phyloP scores from a whole-genome alignment of 1,140 invertebrate genomes.

The Bombus vancouverensis region DNA sequence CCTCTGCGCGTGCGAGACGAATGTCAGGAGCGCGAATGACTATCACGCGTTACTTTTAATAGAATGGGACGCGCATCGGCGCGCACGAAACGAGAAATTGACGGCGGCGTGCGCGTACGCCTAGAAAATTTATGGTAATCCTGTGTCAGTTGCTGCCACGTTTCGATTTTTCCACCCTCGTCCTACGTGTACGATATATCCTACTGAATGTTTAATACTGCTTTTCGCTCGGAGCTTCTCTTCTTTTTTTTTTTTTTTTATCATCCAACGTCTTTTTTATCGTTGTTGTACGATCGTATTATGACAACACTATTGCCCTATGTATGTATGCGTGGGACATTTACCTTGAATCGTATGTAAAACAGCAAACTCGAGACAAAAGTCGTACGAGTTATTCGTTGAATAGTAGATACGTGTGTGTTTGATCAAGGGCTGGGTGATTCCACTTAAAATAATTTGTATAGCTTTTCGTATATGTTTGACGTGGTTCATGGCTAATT shows the following conservation, averaged over 20 bases:
- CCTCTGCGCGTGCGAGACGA: not conserved
- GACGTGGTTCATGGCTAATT: not conserved
- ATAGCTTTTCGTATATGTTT: slow-evolving; percentile 1
- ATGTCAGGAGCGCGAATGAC: not conserved
- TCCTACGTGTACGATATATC: not conserved
- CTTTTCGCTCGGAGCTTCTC: not conserved
- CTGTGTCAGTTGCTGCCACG: not conserved
- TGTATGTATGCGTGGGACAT: not conserved
- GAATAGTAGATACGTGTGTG: not conserved
- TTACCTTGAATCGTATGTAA: not conserved
- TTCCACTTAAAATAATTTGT: not conserved
- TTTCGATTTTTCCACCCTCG: slow-evolving; percentile 12
- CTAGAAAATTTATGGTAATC: slow-evolving; percentile 42
- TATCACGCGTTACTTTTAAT: slow-evolving; percentile 33
- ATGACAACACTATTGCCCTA: too few relatives aligned
- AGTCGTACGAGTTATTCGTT: too few relatives aligned
- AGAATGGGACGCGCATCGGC: slow-evolving; percentile 11
- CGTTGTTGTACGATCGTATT: not conserved
- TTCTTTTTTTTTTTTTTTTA: not conserved
- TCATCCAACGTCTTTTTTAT: not conserved
- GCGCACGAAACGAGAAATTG: slow-evolving; percentile 34
- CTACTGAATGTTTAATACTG: slow-evolving; percentile 23
- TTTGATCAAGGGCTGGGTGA: not conserved
- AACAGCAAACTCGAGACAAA: not conserved
- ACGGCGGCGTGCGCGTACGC: not conserved